A percentile compares a stretch with the other conserved stretches of the same genome.
phyloP scores from a whole-genome alignment of 2,797 vertebrate genomes.

The Thunnus albacares region DNA sequence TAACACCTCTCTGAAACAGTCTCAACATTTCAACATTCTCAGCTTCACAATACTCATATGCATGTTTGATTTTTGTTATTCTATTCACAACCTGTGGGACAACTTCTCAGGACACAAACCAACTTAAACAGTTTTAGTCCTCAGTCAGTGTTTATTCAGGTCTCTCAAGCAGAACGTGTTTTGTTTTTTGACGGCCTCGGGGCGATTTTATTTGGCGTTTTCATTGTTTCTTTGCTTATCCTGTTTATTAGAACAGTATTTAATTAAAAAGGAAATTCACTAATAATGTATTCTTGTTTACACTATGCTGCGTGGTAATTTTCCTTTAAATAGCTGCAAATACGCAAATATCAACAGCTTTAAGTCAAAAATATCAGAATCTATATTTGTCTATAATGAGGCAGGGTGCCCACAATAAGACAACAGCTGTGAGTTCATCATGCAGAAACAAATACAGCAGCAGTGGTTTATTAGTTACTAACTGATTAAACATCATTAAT shows the following conservation, averaged over 20 bases:
- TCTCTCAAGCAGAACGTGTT: background rate
- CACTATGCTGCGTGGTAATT: background rate
- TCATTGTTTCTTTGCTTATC: background rate
- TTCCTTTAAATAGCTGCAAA: background rate
- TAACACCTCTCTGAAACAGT: background rate
- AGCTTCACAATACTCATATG: background rate
- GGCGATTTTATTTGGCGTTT: background rate
- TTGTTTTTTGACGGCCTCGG: background rate
- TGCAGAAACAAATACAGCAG: background rate
- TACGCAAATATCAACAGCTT: background rate
- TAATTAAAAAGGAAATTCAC: background rate
- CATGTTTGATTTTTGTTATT: background rate
- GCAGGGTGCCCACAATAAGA: no score
- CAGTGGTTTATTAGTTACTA: background rate
- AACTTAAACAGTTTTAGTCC: background rate
- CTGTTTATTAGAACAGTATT: background rate
- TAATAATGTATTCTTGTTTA: background rate
- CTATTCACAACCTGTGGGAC: background rate
- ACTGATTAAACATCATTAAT: background rate
- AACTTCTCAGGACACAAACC: constrained; percentile 7
- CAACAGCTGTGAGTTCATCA: no score
- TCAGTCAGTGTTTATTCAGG: background rate
- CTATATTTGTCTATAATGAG: background rate
- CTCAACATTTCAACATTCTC: background rate
- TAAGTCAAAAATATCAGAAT: background rate